phyloP scores from a whole-genome alignment of 2,888 invertebrate genomes.

The Fragum sueziense region DNA sequence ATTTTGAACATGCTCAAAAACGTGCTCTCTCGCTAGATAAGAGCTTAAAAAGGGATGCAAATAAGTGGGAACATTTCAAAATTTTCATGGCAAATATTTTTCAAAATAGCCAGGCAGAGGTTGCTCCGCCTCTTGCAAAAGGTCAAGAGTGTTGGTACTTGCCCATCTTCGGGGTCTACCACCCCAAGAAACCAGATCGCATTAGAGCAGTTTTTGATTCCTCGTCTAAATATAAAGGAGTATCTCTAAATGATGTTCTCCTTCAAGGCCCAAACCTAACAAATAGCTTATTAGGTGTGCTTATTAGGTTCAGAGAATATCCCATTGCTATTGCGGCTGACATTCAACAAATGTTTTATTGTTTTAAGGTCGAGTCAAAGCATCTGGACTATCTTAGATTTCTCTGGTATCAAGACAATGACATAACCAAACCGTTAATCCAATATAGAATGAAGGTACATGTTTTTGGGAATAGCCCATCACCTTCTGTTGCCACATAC shows the following conservation, averaged over 20 bases:
- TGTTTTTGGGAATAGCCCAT: conserved; percentile 19
- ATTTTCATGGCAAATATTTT: conserved; percentile 57
- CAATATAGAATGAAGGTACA: conserved; percentile 45
- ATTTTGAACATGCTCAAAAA: conserved; percentile 33
- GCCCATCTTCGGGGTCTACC: conserved; percentile 56
- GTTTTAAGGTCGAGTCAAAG: conserved; percentile 43
- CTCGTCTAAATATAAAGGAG: conserved; percentile 44
- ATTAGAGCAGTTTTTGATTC: conserved; percentile 60
- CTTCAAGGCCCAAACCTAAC: conserved; percentile 55
- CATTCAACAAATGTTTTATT: conserved; percentile 61
- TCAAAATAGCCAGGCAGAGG: conserved; percentile 48
- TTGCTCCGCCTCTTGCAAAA: conserved; percentile 35
- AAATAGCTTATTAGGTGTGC: conserved; percentile 47
- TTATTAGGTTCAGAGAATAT: conserved; percentile 47
- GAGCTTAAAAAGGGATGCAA: conserved; percentile 33
- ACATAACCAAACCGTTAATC: conserved; percentile 24
- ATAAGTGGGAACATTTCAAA: conserved; percentile 48
- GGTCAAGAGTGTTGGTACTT: conserved; percentile 50
- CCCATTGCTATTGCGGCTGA: conserved; percentile 45
- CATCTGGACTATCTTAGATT: conserved; percentile 56
- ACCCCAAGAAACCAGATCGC: conserved; percentile 50
- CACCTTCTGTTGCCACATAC: conserved; percentile 7
- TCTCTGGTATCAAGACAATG: conserved; percentile 57
- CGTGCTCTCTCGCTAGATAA: conserved; percentile 37
- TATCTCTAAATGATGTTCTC: conserved; percentile 54